Evolutionary conservation across 1,140 invertebrate genomes (phyloP).

Genomic region (Drosophila punjabiensis): DNA sequence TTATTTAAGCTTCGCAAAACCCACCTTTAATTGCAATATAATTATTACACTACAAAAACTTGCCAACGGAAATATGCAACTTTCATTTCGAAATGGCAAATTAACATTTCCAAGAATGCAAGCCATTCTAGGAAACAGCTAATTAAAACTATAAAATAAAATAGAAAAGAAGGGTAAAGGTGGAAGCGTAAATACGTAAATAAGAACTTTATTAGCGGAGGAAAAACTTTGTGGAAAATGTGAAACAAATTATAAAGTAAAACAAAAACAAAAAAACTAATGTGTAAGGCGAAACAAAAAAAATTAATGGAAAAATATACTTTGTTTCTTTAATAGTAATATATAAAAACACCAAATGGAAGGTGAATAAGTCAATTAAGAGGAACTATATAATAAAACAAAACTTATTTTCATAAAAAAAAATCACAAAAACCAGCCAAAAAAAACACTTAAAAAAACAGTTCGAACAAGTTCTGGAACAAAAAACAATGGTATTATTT

Average conservation of each 20-base stretch:
- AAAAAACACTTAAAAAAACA: neutral
- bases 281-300: neutral
- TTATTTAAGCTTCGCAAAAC: neutral
- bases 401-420: too few species aligned
- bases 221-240: neutral
- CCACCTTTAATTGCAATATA: slow-evolving; percentile 1
- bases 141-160: slow-evolving; percentile 13
- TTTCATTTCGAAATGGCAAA: neutral
- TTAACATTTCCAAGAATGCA: neutral
- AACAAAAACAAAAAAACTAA: neutral
- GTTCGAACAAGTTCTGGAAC: neutral
- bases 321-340: neutral
- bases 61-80: neutral
- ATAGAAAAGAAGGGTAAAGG: neutral
- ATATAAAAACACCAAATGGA: neutral
- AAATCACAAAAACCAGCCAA: neutral
- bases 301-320: neutral
- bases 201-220: neutral
- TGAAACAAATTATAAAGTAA: neutral
- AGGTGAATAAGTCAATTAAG: slow-evolving; percentile 1
- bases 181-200: neutral
- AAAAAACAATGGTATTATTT: neutral
- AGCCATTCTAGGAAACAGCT: neutral
- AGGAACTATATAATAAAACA: neutral
- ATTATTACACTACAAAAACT: neutral